Base-by-base conservation (phyloP, 2,113 vertebrate genomes). In the Albula glossodonta region DNA sequence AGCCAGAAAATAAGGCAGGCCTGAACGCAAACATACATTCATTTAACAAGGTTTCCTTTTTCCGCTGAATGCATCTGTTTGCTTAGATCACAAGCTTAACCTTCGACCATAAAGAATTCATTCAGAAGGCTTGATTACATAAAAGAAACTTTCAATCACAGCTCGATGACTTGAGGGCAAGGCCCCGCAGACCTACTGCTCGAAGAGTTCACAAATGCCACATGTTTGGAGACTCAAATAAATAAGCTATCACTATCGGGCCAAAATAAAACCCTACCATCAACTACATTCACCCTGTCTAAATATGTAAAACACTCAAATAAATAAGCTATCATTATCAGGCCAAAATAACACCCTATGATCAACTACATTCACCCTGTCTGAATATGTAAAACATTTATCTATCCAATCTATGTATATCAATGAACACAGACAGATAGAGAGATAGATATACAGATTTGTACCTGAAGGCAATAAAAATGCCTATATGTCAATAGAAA, bases 11-110 rank as follows among this genome's bases (percentile, higher is more conserved):
- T 86, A 89, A 94, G 92, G 90, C 91, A 89, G 87, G 91, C 90
- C 89, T 91, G 91, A 95, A 93, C 31, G 88, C 92, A 94, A 95
- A 93, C 94, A 93, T 88, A 90, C 92, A 93, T 93, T 95, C 90
- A 84, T 51, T 83, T 82, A 90, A 93, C 89, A 92, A 91, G 88
- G 87, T 92, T 41, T 87, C 92, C 82, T 90, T 87, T 25, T 41
- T 90, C 63, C 87, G 85, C 88, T 92, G 90, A 93, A 93, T 94
- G 90, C 89, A 90, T 92, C 89, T 93, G 90, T 91, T 90, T 89
- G 90, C 87, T 87, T 0, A 85, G 91, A 94, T 96, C 92, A 94
- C 92, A 93, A 93, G 92, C 88, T 88, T 94, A 93, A 95, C 95
- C 93, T 92, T 91, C 88, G 92, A 94, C 92, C 90, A 53, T 60